Evolutionary conservation across 2,888 invertebrate species (phyloP).

Genomic region (Agriopis aurantiaria): DNA sequence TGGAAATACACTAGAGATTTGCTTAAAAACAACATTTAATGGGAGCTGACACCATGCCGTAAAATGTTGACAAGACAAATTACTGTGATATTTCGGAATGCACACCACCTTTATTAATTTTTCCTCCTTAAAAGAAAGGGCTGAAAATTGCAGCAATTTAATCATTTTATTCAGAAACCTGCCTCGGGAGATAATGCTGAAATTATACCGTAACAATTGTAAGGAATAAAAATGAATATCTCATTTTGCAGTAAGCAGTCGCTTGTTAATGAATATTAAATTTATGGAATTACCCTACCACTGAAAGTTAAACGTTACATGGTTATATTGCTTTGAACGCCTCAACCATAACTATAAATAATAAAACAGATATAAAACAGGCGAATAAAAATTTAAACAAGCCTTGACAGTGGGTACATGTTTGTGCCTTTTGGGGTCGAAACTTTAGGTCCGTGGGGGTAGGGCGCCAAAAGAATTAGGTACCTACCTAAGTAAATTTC

Average conservation of each 20-base stretch:
- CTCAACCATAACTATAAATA: conserved; percentile 7
- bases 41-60: background rate
- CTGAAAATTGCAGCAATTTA: conserved; percentile 74
- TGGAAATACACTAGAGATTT: too few relatives aligned
- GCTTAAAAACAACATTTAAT: background rate
- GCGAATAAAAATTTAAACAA: conserved; percentile 17
- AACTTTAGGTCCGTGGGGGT: too few relatives aligned
- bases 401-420: too few relatives aligned
- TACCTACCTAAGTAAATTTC: too few relatives aligned
- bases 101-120: conserved; percentile 50
- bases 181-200: conserved; percentile 71
- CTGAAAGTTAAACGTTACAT: conserved; percentile 29
- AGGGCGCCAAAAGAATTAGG: too few relatives aligned
- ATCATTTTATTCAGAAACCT: conserved; percentile 76
- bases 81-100: conserved; percentile 51
- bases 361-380: conserved; percentile 1
- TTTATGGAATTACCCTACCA: conserved; percentile 42
- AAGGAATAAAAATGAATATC: conserved; percentile 76
- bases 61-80: conserved; percentile 32
- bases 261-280: conserved; percentile 66
- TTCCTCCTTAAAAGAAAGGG: conserved; percentile 51
- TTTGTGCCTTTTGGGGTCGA: too few relatives aligned
- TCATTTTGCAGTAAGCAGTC: conserved; percentile 66
- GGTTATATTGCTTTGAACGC: conserved; percentile 20
- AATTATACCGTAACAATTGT: conserved; percentile 78